Base-by-base conservation (phyloP, 1,140 invertebrate genomes). In the Musca domestica region DNA sequence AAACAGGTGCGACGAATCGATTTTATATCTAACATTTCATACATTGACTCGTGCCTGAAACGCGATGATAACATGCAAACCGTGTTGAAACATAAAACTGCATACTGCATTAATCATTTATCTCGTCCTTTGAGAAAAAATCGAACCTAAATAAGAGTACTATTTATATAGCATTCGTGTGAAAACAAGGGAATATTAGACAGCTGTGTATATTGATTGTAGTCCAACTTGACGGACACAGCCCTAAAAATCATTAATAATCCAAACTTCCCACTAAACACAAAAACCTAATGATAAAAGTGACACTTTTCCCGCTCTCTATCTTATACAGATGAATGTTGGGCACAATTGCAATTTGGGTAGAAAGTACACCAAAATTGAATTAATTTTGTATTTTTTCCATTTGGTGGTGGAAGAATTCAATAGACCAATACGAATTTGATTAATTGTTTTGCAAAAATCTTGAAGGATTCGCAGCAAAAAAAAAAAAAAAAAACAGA, bases 381-480 rank as follows among this genome's bases (percentile, higher is more conserved):
- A 49, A 49, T 49, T 49, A 49, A 49, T 49, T 19, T 19, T 49
- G 19, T 17, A 5, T 7, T 41, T 41, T 5, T 41, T 49, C 4
- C 19, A 49, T 10, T 19, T 49, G 48, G 48, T 49, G 48, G 48
- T 49, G 48, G 48, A 49, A 49, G 19, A 49, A 49, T 20, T 49
- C n/a, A 49, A 49, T 49, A 49, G 48, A 49, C 48, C 48, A 49
- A 19, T 49, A 6, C 48, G 48, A 49, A 49, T 49, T 49, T 49
- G 48, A 49, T 49, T 49, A 49, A 49, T 49, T 49, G 10, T 49
- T 7, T 19, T 19, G 4, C n/a, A 49, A 41, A 41, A 41, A 41
- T 41, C 2, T 41, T 41, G 34, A 10, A 12, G 2, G 2, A 9
- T 41, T 41, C 12, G 10, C 10, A 41, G 12, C 4, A 5, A 12